phyloP scores from a whole-genome alignment of 2,797 vertebrate species.

The Chrysocyon brachyurus region DNA sequence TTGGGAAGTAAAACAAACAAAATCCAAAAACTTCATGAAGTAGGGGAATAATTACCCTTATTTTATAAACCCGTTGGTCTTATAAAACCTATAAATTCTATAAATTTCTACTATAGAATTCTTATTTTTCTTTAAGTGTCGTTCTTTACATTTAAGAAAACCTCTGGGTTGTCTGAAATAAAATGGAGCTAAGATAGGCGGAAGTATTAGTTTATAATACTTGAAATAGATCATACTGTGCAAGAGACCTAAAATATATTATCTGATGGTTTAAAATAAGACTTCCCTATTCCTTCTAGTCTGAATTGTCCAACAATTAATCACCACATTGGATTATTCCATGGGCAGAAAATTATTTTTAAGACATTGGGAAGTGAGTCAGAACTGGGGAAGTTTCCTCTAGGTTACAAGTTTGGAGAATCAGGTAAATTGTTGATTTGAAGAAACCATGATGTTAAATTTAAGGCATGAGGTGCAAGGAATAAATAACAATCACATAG shows the following conservation, averaged over 20 bases:
- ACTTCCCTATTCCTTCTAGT: not conserved
- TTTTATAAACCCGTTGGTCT: not conserved
- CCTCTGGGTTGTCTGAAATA: not conserved
- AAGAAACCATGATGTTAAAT: not conserved
- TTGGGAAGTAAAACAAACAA: not conserved
- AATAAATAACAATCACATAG: not conserved
- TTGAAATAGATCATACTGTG: not conserved
- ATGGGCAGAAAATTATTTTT: not conserved
- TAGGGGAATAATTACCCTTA: not conserved
- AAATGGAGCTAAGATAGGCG: not conserved
- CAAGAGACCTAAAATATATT: not conserved
- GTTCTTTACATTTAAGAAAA: not conserved
- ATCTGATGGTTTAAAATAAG: not conserved
- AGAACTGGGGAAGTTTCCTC: not conserved
- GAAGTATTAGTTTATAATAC: not conserved
- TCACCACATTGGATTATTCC: not conserved
- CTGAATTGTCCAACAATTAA: not conserved
- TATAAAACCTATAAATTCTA: slow-evolving; percentile 16
- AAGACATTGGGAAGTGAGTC: not conserved
- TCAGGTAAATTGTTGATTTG: not conserved
- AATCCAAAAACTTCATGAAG: not conserved
- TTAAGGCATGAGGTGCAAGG: not conserved
- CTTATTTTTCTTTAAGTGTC: not conserved
- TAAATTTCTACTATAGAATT: not conserved
- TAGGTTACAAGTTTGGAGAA: not conserved